Percentiles rank a stretch among this genome's conserved stretches.
Evolutionary conservation across 2,113 vertebrate species (phyloP).

Genomic region (Myotis lucifugus): DNA sequence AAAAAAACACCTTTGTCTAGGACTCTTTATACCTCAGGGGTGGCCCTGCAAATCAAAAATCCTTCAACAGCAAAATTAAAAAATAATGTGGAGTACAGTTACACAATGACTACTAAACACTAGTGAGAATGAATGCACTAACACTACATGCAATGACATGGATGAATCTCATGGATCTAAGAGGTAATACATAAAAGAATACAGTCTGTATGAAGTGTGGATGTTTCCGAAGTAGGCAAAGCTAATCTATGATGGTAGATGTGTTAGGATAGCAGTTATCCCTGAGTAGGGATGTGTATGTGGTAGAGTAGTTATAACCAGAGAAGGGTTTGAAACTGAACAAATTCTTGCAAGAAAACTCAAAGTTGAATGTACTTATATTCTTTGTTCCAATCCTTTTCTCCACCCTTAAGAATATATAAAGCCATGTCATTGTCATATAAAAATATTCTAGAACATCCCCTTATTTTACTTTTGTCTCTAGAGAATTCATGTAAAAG

Average conservation of each 20-base stretch:
- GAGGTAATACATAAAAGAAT: neutral
- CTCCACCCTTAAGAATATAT: neutral
- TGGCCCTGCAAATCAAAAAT: neutral
- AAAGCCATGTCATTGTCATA: neutral
- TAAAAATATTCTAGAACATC: neutral
- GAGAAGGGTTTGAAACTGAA: neutral
- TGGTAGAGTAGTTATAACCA: neutral
- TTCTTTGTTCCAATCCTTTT: neutral
- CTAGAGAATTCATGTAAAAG: neutral
- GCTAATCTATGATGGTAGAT: neutral
- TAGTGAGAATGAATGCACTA: neutral
- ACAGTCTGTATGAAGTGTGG: neutral
- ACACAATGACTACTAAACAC: neutral
- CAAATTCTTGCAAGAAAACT: neutral
- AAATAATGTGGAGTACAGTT: neutral
- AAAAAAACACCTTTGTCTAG: neutral
- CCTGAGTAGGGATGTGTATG: neutral
- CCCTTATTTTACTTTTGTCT: neutral
- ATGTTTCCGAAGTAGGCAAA: neutral
- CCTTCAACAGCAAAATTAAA: slow-evolving; percentile 11
- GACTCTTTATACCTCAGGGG: neutral
- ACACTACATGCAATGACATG: neutral
- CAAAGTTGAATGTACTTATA: neutral
- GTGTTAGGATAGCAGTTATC: neutral
- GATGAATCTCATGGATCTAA: neutral